Evolutionary conservation across 1,140 invertebrate genomes (phyloP), one percentile per base, ranked within the genome.

Genomic region (Drosophila trapezifrons): DNA sequence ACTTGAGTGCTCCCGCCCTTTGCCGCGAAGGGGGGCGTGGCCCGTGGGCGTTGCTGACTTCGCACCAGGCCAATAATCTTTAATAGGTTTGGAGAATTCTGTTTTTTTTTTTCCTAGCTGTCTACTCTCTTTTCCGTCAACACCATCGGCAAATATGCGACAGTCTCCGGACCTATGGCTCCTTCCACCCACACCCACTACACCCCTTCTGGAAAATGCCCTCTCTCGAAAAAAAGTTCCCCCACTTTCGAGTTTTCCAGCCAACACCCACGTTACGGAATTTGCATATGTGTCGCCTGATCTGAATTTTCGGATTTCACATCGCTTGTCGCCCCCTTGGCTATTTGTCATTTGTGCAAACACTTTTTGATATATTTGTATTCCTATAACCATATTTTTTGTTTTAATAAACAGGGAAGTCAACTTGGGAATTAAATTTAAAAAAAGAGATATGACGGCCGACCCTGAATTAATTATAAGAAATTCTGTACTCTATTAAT

Each of bases 51-150:
- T 73, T 62, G 67, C 56, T 42, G 46, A 52, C 62, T 76, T 76
- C 62, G 72, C 78, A 85, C 81, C 77, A 64, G 62, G 77, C 81
- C 81, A 84, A 84, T 84, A 79, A 85, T 65, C 67, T 66, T 64
- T 77, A 84, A 84, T 84, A 66, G 77, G 73, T 80, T 76, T 47
- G 18, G 17, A 58, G 62, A 74, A 73, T 51, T 63, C 29, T 20
- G 18, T 52, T 45, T 45, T 45, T 42, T 49, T 69, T 49, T 67
- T 49, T 20, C 7, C 29, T 10, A 54, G 70, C 77, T 57, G 59
- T 63, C 45, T 73, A 64, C 42, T 74, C 59, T 49, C 42, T 42
- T 45, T 45, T 52, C 42, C 32, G 35, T 18, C 38, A 55, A 49
- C 47, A 56, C 77, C 58, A 54, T 46, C 20, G 52, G 32, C 45